These are phyloP conservation scores for Paramisgurnus dabryanus DNA, from an alignment of 2,113 vertebrate genomes.

Conservation along the genomic window DNA sequence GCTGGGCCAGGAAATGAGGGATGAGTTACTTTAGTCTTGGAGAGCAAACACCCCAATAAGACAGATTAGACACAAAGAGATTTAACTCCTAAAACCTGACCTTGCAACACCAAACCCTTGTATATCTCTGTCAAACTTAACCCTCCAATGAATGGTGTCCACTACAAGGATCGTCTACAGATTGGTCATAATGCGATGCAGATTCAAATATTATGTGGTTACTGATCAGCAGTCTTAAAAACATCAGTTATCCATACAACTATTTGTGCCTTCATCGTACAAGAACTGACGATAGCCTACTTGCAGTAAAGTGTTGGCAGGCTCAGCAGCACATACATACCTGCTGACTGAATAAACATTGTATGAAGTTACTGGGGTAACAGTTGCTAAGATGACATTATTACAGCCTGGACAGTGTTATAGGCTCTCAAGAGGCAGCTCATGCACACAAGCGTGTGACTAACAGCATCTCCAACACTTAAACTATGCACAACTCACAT, in stretches of 20 bases:
- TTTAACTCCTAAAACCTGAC: neutral
- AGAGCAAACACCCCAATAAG: slow-evolving; percentile 25
- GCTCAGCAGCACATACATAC: neutral
- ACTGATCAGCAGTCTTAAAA: neutral
- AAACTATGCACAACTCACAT: neutral
- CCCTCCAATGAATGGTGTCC: neutral
- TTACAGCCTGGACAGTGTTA: slow-evolving; percentile 35
- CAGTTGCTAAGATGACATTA: slow-evolving; percentile 31
- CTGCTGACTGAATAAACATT: slow-evolving; percentile 11
- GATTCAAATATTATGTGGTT: neutral
- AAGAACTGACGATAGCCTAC: neutral
- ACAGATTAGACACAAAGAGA: slow-evolving; percentile 19
- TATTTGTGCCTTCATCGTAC: neutral
- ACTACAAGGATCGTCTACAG: neutral
- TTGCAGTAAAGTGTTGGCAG: slow-evolving; percentile 18
- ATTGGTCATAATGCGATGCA: neutral
- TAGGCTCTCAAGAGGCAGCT: slow-evolving; percentile 17
- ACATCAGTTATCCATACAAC: neutral
- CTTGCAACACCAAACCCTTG: neutral
- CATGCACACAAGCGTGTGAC: slow-evolving; percentile 18
- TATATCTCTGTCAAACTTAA: no score
- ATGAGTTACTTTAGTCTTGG: slow-evolving; percentile 25
- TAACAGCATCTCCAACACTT: slow-evolving; percentile 6
- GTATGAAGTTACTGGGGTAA: slow-evolving; percentile 4
- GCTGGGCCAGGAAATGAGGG: slow-evolving; percentile 15